Evolutionary conservation across 2,797 vertebrate genomes (phyloP).

Genomic region (Cryptoblepharus egeriae): DNA sequence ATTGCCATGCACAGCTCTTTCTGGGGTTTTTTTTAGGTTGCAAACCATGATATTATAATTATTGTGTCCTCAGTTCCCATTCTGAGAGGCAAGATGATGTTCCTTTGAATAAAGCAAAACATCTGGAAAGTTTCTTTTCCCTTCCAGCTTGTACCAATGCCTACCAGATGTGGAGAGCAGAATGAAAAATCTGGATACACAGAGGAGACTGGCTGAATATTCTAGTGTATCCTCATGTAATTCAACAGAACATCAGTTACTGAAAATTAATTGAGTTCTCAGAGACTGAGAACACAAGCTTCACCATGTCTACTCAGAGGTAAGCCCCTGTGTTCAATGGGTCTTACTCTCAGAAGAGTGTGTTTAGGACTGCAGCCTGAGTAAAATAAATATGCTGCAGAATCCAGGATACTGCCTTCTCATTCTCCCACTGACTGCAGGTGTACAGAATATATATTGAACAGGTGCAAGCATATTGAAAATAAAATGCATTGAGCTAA

Average conservation of each 20-base stretch:
- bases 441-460: neutral
- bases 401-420: neutral
- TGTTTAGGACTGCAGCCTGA: too few species aligned
- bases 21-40: neutral
- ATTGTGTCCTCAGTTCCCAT: too few species aligned
- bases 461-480: too few species aligned
- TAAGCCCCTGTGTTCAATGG: too few species aligned
- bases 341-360: too few species aligned
- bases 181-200: slow-evolving; percentile 4
- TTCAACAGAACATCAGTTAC: neutral
- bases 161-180: slow-evolving; percentile 1
- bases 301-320: too few species aligned
- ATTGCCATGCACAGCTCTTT: too few species aligned
- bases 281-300: too few species aligned
- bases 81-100: too few species aligned
- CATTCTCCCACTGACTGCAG: neutral
- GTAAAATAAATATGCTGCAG: neutral
- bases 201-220: neutral
- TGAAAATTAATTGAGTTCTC: neutral
- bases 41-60: too few species aligned
- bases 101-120: neutral
- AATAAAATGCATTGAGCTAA: too few species aligned
- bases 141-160: neutral
- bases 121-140: neutral
- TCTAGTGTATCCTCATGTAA: neutral